Evolutionary conservation across 37 sponge, comb jelly and placozoan genomes (phyloP).

Genomic region (Axinella damicornis): DNA sequence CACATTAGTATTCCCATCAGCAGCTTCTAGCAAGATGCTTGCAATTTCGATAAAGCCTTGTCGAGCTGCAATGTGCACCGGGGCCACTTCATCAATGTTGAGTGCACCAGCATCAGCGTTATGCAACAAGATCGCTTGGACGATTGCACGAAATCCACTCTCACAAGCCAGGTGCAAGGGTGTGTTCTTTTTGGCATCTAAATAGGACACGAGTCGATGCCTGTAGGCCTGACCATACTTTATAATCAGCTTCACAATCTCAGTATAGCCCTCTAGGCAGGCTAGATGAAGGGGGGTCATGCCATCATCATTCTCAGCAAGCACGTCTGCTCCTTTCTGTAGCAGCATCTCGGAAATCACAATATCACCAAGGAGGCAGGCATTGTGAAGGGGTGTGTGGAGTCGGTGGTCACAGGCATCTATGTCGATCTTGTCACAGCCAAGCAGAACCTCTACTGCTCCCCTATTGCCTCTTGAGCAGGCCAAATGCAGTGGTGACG

Average conservation of each 20-base stretch:
- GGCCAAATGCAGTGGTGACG: slow-evolving; percentile 72
- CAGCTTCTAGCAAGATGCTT: slow-evolving; percentile 39
- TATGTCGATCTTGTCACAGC: background rate
- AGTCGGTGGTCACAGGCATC: slow-evolving; percentile 43
- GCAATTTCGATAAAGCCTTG: slow-evolving; percentile 67
- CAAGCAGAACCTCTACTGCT: slow-evolving; percentile 57
- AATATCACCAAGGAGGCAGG: slow-evolving; percentile 55
- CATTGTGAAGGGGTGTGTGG: slow-evolving; percentile 75
- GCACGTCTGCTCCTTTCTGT: slow-evolving; percentile 18
- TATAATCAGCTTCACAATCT: slow-evolving; percentile 58
- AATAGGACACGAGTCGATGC: background rate
- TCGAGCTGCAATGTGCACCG: slow-evolving; percentile 83
- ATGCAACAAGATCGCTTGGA: slow-evolving; percentile 30
- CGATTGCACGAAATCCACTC: slow-evolving; percentile 67
- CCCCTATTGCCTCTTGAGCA: slow-evolving; percentile 58
- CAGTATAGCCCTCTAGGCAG: slow-evolving; percentile 60
- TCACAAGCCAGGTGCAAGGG: slow-evolving; percentile 71
- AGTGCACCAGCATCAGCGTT: slow-evolving; percentile 36
- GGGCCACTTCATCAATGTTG: slow-evolving; percentile 51
- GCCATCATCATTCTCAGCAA: slow-evolving; percentile 37
- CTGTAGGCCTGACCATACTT: background rate
- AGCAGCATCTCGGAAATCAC: slow-evolving; percentile 54
- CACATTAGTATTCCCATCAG: slow-evolving; percentile 15
- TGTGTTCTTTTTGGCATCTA: slow-evolving; percentile 51
- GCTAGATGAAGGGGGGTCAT: slow-evolving; percentile 64